phyloP scores from a whole-genome alignment of 2,797 vertebrate species.

The Etheostoma perlongum region DNA sequence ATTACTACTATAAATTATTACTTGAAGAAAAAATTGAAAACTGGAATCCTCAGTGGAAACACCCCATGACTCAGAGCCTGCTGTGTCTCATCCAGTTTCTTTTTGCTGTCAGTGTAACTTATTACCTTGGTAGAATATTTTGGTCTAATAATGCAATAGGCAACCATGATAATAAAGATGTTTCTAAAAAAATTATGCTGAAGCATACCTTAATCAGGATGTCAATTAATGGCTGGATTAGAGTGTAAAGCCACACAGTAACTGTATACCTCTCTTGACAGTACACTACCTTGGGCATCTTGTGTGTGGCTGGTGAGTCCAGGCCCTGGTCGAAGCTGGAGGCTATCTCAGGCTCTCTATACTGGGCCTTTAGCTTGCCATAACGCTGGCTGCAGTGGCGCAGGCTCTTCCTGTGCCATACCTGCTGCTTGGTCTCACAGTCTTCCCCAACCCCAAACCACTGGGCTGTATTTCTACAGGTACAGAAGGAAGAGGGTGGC shows the following conservation, averaged over 20 bases:
- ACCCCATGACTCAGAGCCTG: background rate
- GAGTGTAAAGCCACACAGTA: background rate
- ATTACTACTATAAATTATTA: background rate
- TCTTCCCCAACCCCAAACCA: conserved; percentile 95
- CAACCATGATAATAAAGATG: background rate
- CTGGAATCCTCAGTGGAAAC: background rate
- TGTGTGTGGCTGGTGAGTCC: conserved; percentile 90
- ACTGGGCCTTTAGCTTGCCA: conserved; percentile 94
- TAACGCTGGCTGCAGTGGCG: conserved; percentile 97
- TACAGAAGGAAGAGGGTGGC: background rate
- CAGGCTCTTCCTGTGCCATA: conserved; percentile 96
- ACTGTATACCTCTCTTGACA: background rate
- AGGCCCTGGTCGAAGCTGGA: conserved; percentile 89
- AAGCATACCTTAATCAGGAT: background rate
- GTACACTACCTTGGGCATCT: conserved; percentile 90
- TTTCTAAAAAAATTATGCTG: background rate
- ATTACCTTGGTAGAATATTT: background rate
- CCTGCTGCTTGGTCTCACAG: conserved; percentile 91
- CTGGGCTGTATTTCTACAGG: conserved; percentile 89
- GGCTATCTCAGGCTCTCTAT: conserved; percentile 88
- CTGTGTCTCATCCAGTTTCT: background rate
- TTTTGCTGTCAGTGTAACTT: background rate
- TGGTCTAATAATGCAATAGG: background rate
- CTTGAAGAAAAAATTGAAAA: no score
- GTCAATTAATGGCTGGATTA: background rate